Percentiles rank a stretch among this genome's conserved stretches.
phyloP scores from a whole-genome alignment of 2,888 invertebrate species.

The Gymnoscelis rufifasciata region DNA sequence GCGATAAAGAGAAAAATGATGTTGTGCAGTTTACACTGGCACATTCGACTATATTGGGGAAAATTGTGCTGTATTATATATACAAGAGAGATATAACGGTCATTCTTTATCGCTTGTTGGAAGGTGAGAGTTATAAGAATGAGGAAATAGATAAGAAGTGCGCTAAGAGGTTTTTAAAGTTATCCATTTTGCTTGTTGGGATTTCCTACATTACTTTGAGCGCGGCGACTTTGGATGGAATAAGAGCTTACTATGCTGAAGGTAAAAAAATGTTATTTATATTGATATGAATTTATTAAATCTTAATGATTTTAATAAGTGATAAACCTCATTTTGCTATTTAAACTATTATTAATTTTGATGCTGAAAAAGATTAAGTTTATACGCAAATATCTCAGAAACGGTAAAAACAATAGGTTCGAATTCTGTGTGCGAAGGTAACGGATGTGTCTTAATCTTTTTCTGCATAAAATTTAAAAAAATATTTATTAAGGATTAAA shows the following conservation, averaged over 20 bases:
- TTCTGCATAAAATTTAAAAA: too few relatives aligned
- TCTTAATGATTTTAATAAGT: too few relatives aligned
- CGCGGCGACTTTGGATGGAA: slow-evolving; percentile 33
- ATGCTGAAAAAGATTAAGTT: too few relatives aligned
- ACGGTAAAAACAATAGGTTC: too few relatives aligned
- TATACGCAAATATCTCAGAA: too few relatives aligned
- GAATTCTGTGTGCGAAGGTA: too few relatives aligned
- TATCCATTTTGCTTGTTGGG: slow-evolving; percentile 27
- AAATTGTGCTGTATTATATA: slow-evolving; percentile 40
- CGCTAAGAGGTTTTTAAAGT: slow-evolving; percentile 34
- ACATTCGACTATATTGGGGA: slow-evolving; percentile 38
- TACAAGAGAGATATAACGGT: slow-evolving; percentile 36
- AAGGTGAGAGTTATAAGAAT: slow-evolving; percentile 34
- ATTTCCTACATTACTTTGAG: slow-evolving; percentile 33
- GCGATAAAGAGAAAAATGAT: slow-evolving; percentile 43
- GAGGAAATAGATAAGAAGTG: slow-evolving; percentile 36
- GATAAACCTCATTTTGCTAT: not conserved
- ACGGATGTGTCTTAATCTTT: too few relatives aligned
- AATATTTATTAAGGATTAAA: too few relatives aligned
- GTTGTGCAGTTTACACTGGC: slow-evolving; percentile 42
- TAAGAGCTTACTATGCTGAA: slow-evolving; percentile 38
- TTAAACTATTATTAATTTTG: too few relatives aligned
- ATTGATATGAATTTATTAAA: not conserved
- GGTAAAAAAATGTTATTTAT: slow-evolving; percentile 33
- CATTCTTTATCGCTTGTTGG: slow-evolving; percentile 43